A percentile compares a stretch with the other conserved stretches of the same genome.
Conservation (phyloP, 2,888 invertebrate genomes). For the Diabrotica balteata region DNA sequence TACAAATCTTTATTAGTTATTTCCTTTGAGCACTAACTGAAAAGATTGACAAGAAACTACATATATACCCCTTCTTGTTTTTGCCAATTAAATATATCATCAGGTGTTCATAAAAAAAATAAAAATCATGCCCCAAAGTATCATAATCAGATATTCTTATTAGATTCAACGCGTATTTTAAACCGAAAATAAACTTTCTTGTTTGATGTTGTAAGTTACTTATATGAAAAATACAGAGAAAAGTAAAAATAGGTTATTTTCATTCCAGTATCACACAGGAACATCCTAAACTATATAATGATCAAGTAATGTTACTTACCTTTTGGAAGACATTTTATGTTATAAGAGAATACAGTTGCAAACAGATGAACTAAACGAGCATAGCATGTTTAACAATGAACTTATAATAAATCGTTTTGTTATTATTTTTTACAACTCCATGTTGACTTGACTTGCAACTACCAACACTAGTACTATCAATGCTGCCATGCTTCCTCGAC, state of each 20-base stretch:
- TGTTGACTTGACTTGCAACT: conserved; percentile 43
- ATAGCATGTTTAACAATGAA: conserved; percentile 49
- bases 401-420: conserved; percentile 36
- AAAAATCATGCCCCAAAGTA: neutral
- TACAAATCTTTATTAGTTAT: no score
- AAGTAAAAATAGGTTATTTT: conserved; percentile 24
- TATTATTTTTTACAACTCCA: conserved; percentile 47
- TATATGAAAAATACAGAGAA: conserved; percentile 11
- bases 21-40: no score
- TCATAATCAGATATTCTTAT: neutral
- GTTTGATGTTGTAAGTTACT: conserved; percentile 22
- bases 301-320: conserved; percentile 46
- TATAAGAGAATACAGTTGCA: conserved; percentile 35
- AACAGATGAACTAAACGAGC: conserved; percentile 42
- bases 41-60: no score
- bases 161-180: conserved; percentile 8
- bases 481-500: neutral
- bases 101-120: conserved; percentile 1
- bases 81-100: neutral
- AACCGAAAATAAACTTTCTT: conserved; percentile 20
- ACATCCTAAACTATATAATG: conserved; percentile 39
- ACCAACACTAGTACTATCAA: conserved; percentile 28
- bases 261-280: conserved; percentile 6
- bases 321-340: conserved; percentile 59
- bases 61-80: no score